Evolutionary conservation across 2,797 vertebrate genomes (phyloP), one percentile per base, ranked within the genome.

Genomic region (Hippopotamyrus pictus): DNA sequence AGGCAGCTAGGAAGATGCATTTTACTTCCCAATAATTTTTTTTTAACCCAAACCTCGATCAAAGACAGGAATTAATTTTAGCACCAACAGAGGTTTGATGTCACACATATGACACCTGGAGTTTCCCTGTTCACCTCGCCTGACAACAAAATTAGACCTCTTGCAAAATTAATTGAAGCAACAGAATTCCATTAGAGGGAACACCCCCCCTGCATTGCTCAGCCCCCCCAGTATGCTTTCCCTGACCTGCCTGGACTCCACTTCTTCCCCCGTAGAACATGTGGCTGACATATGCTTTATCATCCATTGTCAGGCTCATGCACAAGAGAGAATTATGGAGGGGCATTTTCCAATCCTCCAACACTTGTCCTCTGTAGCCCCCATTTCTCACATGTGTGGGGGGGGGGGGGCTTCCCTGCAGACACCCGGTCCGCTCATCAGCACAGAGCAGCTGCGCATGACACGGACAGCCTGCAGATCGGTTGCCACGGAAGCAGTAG

Each of bases 321-420:
- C 22, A 54, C 84, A 19, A 33, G 51, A 86, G 84, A 86, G 84
- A 86, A 86, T 53, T 86, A 86, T 25, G 50, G 29, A 37, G 84
- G 84, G 82, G 82, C n/a, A 48, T 84, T 84, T 84, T 84, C 82
- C n/a, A 84, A 22, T 37, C 84, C 82, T 50, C 79, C 44, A 84
- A 50, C 46, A 50, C 46, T 48, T 82, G 76, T 82, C 76, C 76
- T 82, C 76, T 41, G 76, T 82, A 82, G 76, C 76, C 76, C 44
- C 37, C 17, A 82, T 82, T 82, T 46, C 41, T 82, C 37, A 82
- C 44, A 46, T 19, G 41, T 11, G 1, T 9, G 62, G 62, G 7
- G 54, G 19, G 37, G 44, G 33, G 59, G 2, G 5, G 37, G 29
- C 46, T 50, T 84, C 82, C 46, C 82, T 12, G 19, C 7, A 84